A percentile compares a stretch with the other conserved stretches of the same genome.
Evolutionary conservation across 2,888 invertebrate species (phyloP).

Genomic region (Yponomeuta evonymella): DNA sequence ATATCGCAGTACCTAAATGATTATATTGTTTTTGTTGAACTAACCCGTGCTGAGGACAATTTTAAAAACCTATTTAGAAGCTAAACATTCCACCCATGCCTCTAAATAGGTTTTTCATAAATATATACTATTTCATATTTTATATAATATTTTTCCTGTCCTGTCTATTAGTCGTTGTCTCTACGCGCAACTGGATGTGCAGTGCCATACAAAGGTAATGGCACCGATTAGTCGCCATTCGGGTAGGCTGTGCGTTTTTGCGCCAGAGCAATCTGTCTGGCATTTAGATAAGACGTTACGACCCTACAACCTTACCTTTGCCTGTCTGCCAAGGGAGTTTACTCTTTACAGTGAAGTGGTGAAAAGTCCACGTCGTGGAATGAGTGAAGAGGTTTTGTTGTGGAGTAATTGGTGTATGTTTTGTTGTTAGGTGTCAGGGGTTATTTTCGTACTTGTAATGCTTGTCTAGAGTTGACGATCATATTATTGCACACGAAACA

Average conservation of each 20-base stretch:
- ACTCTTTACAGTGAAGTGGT: neutral
- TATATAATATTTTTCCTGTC: too few species aligned
- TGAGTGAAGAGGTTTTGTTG: neutral
- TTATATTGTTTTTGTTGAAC: too few species aligned
- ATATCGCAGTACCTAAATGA: too few species aligned
- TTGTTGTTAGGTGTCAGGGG: slow-evolving; percentile 5
- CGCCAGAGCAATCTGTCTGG: slow-evolving; percentile 18
- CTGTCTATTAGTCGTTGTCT: neutral
- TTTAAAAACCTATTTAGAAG: too few species aligned
- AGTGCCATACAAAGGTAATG: slow-evolving; percentile 31
- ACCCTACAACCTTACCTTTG: neutral
- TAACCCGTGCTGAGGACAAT: too few species aligned
- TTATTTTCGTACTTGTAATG: neutral
- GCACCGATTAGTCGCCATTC: slow-evolving; percentile 29
- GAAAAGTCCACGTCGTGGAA: neutral
- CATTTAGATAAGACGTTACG: slow-evolving; percentile 16
- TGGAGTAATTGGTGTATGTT: neutral
- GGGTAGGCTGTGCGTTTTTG: slow-evolving; percentile 28
- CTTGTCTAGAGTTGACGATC: neutral
- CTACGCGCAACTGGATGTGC: slow-evolving; percentile 11
- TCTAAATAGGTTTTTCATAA: too few species aligned
- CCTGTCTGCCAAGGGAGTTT: neutral
- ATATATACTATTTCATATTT: too few species aligned
- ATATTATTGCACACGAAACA: too few species aligned
- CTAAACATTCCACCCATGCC: too few species aligned